Conservation (phyloP, 2,113 vertebrate species). For the Albula goreensis region DNA sequence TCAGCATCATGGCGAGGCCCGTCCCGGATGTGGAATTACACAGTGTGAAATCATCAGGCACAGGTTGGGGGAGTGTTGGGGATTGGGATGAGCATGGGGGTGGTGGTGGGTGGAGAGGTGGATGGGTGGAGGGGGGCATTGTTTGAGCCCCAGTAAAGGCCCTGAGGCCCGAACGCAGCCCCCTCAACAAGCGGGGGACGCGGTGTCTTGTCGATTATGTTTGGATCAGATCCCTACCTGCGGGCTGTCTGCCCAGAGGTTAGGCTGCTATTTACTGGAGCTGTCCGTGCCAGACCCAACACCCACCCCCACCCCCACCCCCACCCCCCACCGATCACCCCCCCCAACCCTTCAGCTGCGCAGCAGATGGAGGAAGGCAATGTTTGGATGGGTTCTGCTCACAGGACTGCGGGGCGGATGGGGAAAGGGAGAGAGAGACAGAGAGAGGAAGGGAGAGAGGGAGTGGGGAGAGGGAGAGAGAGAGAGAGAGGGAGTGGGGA, state of each 20-base stretch:
- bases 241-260: background rate
- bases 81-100: background rate
- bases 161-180: background rate
- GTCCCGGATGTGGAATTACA: background rate
- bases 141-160: background rate
- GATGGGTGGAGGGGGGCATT: background rate
- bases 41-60: background rate
- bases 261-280: background rate
- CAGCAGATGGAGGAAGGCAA: slow-evolving; percentile 1
- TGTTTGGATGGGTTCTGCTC: background rate
- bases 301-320: too few species aligned
- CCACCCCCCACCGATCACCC: too few species aligned
- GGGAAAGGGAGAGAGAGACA: too few species aligned
- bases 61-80: too few species aligned
- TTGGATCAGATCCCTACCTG: slow-evolving; percentile 11
- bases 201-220: background rate
- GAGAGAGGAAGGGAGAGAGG: too few species aligned
- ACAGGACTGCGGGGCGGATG: background rate
- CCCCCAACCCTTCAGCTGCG: background rate
- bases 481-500: too few species aligned
- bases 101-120: background rate
- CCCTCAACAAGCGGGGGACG: background rate
- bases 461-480: too few species aligned
- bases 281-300: background rate
- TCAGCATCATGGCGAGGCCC: background rate